Base-by-base conservation (phyloP, 1,140 invertebrate genomes). In the Mercenaria mercenaria region DNA sequence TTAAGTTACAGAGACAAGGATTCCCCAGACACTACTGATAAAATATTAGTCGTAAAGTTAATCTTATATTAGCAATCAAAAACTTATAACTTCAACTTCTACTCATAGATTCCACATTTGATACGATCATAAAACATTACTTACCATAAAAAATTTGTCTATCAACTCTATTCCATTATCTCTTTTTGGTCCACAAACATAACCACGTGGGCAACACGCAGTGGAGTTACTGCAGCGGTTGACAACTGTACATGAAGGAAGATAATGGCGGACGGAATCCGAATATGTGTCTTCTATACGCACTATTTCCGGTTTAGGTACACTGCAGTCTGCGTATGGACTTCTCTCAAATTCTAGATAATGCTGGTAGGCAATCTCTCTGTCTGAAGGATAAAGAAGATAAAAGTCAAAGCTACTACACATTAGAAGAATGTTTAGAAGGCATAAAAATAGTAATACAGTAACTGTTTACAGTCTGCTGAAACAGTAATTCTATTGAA, bases 121-220 rank as follows among this genome's bases (percentile, higher is more conserved):
- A n/a, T n/a, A n/a, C n/a, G n/a, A n/a, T 15, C 43, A 47, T 47
- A 47, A 47, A 47, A 8, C 6, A 26, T 29, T 56, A 64, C 81
- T 32, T 47, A 84, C 81, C 59, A 84, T 69, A 32, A 84, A 84
- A 34, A 67, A 69, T 26, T 34, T 64, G 26, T 84, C 81, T 32
- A 84, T n/a, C 0, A 84, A 23, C 50, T 84, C 37, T 23, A 84
- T 84, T 39, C 81, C 81, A 64, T 81, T 56, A 32, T 84, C 59
- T 26, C 41, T 69, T 29, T 39, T 84, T 50, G 81, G 81, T 11
- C 13, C 81, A 23, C 81, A 84, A 32, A 43, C 41, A 32, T 37
- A 23, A 3, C 81, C 81, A 23, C 41, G 34, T 6, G 81, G 61
- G 34, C 81, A 84, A 50, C 81, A 84, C 2, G 56, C 59, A 8